Percentiles rank a stretch among this genome's conserved stretches.
phyloP scores from a whole-genome alignment of 2,797 vertebrate species.

The Acrocephalus scirpaceus region DNA sequence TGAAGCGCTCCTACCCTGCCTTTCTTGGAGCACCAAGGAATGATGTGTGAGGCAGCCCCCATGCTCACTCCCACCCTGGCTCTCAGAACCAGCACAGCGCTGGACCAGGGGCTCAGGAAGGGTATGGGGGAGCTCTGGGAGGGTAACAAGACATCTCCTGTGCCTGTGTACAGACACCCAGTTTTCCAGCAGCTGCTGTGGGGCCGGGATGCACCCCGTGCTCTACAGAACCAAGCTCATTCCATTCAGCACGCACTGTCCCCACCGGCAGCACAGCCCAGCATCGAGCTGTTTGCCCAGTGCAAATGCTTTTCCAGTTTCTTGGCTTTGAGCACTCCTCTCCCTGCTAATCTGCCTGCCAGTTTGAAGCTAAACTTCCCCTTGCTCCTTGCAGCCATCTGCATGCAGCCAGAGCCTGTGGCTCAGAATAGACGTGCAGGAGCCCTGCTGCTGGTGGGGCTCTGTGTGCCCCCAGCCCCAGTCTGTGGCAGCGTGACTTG shows the following conservation, averaged over 20 bases:
- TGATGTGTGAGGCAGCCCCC: rapidly evolving
- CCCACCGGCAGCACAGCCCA: neutral
- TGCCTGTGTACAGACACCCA: neutral
- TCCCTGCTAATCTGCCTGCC: neutral
- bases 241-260: rapidly evolving
- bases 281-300: neutral
- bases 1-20: rapidly evolving
- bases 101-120: neutral
- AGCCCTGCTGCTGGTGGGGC: rapidly evolving
- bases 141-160: rapidly evolving
- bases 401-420: neutral
- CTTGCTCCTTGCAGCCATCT: neutral
- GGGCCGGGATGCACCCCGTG: rapidly evolving
- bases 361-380: neutral
- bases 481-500: no score
- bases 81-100: neutral
- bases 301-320: neutral
- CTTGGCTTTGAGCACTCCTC: neutral
- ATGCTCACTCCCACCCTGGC: rapidly evolving
- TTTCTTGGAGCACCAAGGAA: neutral
- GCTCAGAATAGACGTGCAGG: rapidly evolving
- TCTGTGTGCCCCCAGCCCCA: rapidly evolving
- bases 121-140: neutral
- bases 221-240: neutral
- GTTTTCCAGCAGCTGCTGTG: neutral